These are phyloP conservation scores for Phalacrocorax brasilianus DNA, from an alignment of 2,113 vertebrate genomes.

Conservation along the genomic window DNA sequence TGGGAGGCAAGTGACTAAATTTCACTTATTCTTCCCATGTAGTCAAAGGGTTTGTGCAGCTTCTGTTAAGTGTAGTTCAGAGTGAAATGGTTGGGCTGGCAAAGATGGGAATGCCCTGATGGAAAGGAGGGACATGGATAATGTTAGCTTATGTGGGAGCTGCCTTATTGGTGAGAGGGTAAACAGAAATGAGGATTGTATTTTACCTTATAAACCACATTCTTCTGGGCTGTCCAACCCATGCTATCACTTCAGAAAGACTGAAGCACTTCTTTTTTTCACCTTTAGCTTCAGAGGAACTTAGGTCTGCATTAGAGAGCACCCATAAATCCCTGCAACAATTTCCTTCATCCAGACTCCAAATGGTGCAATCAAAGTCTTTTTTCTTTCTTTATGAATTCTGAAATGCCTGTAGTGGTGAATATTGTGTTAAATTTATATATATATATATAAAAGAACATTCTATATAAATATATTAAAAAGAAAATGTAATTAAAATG, in stretches of 20 bases:
- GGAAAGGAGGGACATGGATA: neutral
- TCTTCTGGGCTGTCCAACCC: neutral
- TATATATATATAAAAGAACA: constrained; percentile 32
- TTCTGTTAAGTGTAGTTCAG: neutral
- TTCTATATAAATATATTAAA: constrained; percentile 59
- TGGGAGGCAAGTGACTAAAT: neutral
- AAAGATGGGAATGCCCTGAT: neutral
- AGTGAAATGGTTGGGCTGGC: neutral
- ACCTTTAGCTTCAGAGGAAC: neutral
- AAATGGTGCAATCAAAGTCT: constrained; percentile 35
- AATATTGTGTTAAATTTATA: constrained; percentile 36
- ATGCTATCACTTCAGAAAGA: neutral
- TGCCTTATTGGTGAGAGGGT: neutral
- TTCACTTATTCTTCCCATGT: neutral
- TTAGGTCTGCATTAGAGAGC: neutral
- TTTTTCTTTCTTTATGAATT: constrained; percentile 21
- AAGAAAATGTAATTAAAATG: constrained; percentile 50
- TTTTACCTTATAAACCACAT: neutral
- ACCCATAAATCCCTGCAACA: neutral
- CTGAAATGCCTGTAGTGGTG: constrained; percentile 26
- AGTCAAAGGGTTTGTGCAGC: neutral
- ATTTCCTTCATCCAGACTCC: neutral
- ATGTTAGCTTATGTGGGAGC: neutral
- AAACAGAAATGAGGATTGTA: neutral
- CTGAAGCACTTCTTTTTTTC: neutral